phyloP scores from a whole-genome alignment of 37 sponge, comb jelly and placozoan genomes.

The Lycopodina hypogea region DNA sequence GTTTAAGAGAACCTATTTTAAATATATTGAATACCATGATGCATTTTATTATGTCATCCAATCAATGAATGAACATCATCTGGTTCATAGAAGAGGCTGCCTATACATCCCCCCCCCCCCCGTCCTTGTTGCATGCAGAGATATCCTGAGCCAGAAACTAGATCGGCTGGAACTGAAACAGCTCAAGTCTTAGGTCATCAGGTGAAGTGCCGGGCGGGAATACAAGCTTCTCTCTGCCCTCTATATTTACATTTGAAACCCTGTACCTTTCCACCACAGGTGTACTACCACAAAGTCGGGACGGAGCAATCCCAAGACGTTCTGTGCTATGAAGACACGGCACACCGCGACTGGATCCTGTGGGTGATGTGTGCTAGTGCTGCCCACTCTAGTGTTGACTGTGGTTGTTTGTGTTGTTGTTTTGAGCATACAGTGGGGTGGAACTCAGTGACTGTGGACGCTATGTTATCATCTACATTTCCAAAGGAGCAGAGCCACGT shows the following conservation, averaged over 20 bases:
- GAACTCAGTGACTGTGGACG: slow-evolving; percentile 83
- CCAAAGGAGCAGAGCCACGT: slow-evolving; percentile 76
- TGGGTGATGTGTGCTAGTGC: slow-evolving; percentile 34
- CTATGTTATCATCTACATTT: slow-evolving; percentile 65
- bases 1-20: too few relatives aligned
- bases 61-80: too few relatives aligned
- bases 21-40: too few relatives aligned
- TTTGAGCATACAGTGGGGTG: slow-evolving; percentile 37
- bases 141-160: slow-evolving; percentile 58
- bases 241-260: too few relatives aligned
- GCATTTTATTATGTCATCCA: too few relatives aligned
- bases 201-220: slow-evolving; percentile 5
- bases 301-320: slow-evolving; percentile 77
- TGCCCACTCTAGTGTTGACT: neutral
- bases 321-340: slow-evolving; percentile 77
- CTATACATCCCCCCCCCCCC: too few relatives aligned
- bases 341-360: slow-evolving; percentile 87
- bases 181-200: slow-evolving; percentile 47
- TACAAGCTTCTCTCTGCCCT: neutral
- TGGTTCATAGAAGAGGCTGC: too few relatives aligned
- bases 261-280: slow-evolving; percentile 45
- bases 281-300: slow-evolving; percentile 81
- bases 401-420: slow-evolving; percentile 1
- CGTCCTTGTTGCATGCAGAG: slow-evolving; percentile 22
- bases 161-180: slow-evolving; percentile 80